phyloP scores from a whole-genome alignment of 2,797 vertebrate genomes.

The Distichodus sexfasciatus region DNA sequence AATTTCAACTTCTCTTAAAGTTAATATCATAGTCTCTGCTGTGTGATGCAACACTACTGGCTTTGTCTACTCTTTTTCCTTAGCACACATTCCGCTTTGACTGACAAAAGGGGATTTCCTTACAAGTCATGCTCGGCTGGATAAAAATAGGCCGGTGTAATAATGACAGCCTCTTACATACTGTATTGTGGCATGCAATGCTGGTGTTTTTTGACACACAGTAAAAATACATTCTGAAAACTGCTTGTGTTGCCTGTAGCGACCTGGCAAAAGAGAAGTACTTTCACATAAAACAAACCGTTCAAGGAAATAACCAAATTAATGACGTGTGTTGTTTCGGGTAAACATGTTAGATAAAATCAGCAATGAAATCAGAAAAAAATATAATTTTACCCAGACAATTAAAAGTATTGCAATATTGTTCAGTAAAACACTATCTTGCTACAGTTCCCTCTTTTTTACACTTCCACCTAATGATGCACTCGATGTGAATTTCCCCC shows the following conservation, averaged over 20 bases:
- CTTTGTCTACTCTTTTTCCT: constrained; percentile 26
- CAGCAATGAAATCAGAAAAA: no score
- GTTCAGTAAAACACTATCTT: no score
- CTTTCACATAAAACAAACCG: neutral
- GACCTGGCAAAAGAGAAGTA: neutral
- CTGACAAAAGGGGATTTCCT: constrained; percentile 44
- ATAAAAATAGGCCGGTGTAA: constrained; percentile 45
- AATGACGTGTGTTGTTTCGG: no score
- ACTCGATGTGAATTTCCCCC: constrained; percentile 18
- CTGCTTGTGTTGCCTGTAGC: neutral
- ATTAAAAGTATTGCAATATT: no score
- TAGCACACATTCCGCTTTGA: constrained; percentile 30
- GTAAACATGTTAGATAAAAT: no score
- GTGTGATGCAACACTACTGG: constrained; percentile 18
- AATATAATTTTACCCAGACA: no score
- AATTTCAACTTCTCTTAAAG: constrained; percentile 1
- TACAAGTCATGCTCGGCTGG: constrained; percentile 36
- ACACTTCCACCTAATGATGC: neutral
- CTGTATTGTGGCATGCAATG: constrained; percentile 34
- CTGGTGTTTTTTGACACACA: constrained; percentile 16
- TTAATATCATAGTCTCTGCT: neutral
- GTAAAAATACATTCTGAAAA: constrained; percentile 1
- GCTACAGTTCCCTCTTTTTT: neutral
- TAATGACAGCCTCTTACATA: constrained; percentile 38
- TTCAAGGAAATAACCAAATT: neutral